These are phyloP conservation scores for Otolemur garnettii DNA, from an alignment of 2,113 vertebrate genomes.

Conservation along the genomic window DNA sequence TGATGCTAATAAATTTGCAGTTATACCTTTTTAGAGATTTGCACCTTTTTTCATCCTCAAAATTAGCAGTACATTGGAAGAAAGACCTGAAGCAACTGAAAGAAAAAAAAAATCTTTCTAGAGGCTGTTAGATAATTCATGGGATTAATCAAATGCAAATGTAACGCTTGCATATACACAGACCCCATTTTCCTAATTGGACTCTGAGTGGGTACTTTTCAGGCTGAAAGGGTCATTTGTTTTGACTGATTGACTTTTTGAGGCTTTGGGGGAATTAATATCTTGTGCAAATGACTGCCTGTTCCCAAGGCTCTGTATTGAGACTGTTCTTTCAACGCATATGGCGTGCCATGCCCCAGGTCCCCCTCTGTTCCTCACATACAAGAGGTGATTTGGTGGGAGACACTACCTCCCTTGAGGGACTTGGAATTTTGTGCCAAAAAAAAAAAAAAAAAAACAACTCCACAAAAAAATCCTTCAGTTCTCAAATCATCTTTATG, in stretches of 20 bases:
- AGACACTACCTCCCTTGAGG: not conserved
- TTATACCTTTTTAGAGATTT: slow-evolving; percentile 29
- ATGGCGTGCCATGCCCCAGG: not conserved
- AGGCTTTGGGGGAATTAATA: slow-evolving; percentile 80
- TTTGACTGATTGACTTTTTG: slow-evolving; percentile 83
- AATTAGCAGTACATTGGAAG: slow-evolving; percentile 49
- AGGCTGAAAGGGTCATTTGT: slow-evolving; percentile 83
- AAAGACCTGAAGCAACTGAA: slow-evolving; percentile 36
- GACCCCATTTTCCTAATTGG: slow-evolving; percentile 82
- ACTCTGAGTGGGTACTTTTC: slow-evolving; percentile 82
- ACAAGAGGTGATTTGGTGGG: not conserved
- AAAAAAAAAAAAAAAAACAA: not conserved
- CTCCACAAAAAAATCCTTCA: not conserved
- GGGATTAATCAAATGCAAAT: slow-evolving; percentile 80
- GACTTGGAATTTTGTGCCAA: not conserved
- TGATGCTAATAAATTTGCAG: slow-evolving; percentile 47
- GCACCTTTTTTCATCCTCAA: slow-evolving; percentile 32
- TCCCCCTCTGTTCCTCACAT: not conserved
- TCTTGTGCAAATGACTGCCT: slow-evolving; percentile 79
- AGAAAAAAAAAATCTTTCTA: not conserved
- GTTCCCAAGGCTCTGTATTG: slow-evolving; percentile 73
- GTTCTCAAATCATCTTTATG: slow-evolving; percentile 21
- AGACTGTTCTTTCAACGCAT: not conserved
- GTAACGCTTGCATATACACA: slow-evolving; percentile 74
- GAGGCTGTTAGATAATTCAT: slow-evolving; percentile 76